Percentiles rank a stretch among this genome's conserved stretches.
phyloP scores from a whole-genome alignment of 92 coral and sea anemone species.

The Phymanthus crucifer region DNA sequence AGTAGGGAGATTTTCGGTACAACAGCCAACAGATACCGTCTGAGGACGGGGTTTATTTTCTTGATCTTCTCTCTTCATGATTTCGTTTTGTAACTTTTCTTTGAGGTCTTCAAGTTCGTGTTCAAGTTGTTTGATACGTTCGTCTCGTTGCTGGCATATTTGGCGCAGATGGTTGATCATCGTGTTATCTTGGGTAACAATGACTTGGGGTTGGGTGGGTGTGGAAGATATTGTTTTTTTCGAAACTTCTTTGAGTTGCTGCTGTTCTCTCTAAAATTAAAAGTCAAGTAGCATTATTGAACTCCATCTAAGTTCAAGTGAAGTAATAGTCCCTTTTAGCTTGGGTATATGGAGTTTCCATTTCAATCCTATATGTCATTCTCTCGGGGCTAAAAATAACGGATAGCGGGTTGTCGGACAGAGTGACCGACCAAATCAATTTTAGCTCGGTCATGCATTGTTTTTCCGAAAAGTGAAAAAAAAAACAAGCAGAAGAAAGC shows the following conservation, averaged over 20 bases:
- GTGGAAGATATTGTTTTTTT: constrained; percentile 50
- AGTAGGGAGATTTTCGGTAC: constrained; percentile 59
- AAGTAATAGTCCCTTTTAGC: neutral
- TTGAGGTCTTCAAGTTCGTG: constrained; percentile 55
- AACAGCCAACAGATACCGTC: constrained; percentile 49
- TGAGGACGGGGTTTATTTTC: constrained; percentile 36
- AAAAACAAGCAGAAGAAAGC: too few species aligned
- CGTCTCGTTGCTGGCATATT: constrained; percentile 74
- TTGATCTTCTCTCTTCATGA: constrained; percentile 26
- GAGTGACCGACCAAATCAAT: too few species aligned
- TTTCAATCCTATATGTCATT: neutral
- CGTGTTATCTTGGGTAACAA: constrained; percentile 55
- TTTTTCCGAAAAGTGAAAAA: too few species aligned
- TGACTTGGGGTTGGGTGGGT: constrained; percentile 44
- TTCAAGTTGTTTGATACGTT: constrained; percentile 65
- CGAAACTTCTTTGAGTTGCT: constrained; percentile 72
- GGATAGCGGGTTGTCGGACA: too few species aligned
- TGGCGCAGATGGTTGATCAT: constrained; percentile 52
- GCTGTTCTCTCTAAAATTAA: constrained; percentile 74
- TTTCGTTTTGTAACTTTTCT: constrained; percentile 37
- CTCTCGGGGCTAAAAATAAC: too few species aligned
- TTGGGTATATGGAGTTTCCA: too few species aligned
- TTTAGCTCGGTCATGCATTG: too few species aligned
- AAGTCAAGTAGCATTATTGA: neutral
- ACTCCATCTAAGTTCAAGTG: too few species aligned